phyloP scores from a whole-genome alignment of 92 coral and sea anemone species.

The Umimayanthus chanpuru region DNA sequence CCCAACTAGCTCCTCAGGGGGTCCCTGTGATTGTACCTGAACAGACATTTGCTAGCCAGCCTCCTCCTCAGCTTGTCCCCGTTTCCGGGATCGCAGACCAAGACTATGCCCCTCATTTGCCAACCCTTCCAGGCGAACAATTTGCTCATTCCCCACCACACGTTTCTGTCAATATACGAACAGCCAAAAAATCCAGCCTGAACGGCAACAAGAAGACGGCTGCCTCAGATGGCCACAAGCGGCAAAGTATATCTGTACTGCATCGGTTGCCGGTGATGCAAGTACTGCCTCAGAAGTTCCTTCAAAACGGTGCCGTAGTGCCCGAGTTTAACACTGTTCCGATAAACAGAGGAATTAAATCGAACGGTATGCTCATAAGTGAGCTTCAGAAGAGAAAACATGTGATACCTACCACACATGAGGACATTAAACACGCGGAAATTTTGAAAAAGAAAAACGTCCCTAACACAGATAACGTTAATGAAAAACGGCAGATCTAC shows the following conservation, averaged over 20 bases:
- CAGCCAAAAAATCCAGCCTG: conserved; percentile 2
- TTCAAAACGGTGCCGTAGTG: conserved; percentile 72
- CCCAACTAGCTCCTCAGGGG: neutral
- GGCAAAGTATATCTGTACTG: conserved; percentile 74
- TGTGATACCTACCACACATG: conserved; percentile 48
- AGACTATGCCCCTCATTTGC: neutral
- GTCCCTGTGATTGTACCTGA: neutral
- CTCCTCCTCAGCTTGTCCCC: conserved; percentile 21
- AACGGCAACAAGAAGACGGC: conserved; percentile 8
- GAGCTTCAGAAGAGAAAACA: conserved; percentile 72
- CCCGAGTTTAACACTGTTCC: conserved; percentile 71
- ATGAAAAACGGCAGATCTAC: conserved; percentile 61
- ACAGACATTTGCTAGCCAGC: neutral
- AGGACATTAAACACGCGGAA: conserved; percentile 5
- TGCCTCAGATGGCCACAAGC: conserved; percentile 19
- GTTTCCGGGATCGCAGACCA: neutral
- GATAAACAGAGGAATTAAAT: conserved; percentile 50
- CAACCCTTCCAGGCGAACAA: conserved; percentile 32
- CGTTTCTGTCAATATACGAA: conserved; percentile 64
- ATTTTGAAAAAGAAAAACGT: neutral
- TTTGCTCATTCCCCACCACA: conserved; percentile 42
- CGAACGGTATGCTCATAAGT: conserved; percentile 71
- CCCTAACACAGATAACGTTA: neutral
- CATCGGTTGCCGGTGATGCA: conserved; percentile 85
- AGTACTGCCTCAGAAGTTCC: conserved; percentile 79